Conservation (phyloP, 2,797 vertebrate genomes). For the Sparus aurata region DNA sequence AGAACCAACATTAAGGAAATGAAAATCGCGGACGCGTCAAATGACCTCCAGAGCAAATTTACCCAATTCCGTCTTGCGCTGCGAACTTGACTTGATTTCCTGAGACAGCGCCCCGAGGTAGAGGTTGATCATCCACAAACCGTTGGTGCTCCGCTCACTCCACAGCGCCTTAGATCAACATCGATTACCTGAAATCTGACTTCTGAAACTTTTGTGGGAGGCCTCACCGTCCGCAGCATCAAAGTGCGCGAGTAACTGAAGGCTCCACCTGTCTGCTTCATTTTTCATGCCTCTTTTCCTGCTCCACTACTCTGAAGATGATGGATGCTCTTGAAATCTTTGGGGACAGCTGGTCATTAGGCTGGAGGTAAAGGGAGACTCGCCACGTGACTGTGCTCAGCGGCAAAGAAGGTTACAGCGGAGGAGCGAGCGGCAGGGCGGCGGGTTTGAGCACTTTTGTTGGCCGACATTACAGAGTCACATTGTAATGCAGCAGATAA, state of each 20-base stretch:
- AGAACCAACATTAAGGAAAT: conserved; percentile 44
- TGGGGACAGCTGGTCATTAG: conserved; percentile 73
- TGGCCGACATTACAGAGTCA: conserved; percentile 63
- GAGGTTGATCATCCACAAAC: conserved; percentile 32
- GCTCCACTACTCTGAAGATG: conserved; percentile 66
- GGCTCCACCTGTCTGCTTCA: conserved; percentile 47
- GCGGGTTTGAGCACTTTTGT: conserved; percentile 48
- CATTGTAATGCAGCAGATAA: conserved; percentile 77
- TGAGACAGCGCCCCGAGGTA: conserved; percentile 22
- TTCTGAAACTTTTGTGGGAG: conserved; percentile 26
- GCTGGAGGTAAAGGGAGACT: conserved; percentile 63
- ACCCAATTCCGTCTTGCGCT: conserved; percentile 25
- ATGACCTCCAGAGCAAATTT: conserved; percentile 23
- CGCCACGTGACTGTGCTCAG: conserved; percentile 22
- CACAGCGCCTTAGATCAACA: conserved; percentile 37
- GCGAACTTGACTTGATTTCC: conserved; percentile 29
- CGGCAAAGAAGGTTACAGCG: conserved; percentile 1
- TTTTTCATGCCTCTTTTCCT: conserved; percentile 59
- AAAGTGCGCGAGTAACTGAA: conserved; percentile 51
- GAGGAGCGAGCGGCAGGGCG: conserved; percentile 32
- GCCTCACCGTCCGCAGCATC: conserved; percentile 34
- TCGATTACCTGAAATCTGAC: conserved; percentile 29
- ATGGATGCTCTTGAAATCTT: conserved; percentile 69
- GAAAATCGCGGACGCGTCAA: conserved; percentile 15
- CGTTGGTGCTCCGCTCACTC: conserved; percentile 16